Evolutionary conservation across 2,113 vertebrate genomes (phyloP).

Genomic region (Xiphias gladius): DNA sequence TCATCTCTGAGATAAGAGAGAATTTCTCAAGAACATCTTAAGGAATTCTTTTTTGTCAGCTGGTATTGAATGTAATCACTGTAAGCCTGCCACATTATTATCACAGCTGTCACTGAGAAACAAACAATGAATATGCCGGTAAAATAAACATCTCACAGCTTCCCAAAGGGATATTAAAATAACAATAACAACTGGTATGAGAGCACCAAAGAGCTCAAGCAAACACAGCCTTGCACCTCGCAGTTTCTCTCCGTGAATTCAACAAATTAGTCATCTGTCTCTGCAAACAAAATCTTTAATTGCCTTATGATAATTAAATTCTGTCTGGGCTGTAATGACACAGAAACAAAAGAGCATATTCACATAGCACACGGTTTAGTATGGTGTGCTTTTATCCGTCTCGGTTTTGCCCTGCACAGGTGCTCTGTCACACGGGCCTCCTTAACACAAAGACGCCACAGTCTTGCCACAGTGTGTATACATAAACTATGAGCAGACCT

Average conservation of each 20-base stretch:
- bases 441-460: conserved; percentile 15
- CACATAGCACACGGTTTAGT: neutral
- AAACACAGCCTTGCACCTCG: conserved; percentile 22
- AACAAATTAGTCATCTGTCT: conserved; percentile 42
- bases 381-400: neutral
- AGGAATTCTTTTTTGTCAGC: conserved; percentile 38
- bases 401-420: neutral
- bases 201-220: conserved; percentile 24
- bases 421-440: neutral
- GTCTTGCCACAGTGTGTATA: neutral
- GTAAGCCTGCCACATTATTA: conserved; percentile 41
- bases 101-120: conserved; percentile 53
- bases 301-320: conserved; percentile 22
- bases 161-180: conserved; percentile 31
- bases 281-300: conserved; percentile 30
- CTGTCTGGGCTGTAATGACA: conserved; percentile 22
- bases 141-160: conserved; percentile 46
- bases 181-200: conserved; percentile 50
- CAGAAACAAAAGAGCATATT: neutral
- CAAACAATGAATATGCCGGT: conserved; percentile 5
- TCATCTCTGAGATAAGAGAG: conserved; percentile 32
- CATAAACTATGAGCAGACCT: conserved; percentile 8
- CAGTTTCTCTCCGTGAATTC: conserved; percentile 15
- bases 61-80: conserved; percentile 41
- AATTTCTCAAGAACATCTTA: conserved; percentile 24